Base-by-base conservation (phyloP, 2,888 invertebrate genomes). In the Calephelis perditalis region DNA sequence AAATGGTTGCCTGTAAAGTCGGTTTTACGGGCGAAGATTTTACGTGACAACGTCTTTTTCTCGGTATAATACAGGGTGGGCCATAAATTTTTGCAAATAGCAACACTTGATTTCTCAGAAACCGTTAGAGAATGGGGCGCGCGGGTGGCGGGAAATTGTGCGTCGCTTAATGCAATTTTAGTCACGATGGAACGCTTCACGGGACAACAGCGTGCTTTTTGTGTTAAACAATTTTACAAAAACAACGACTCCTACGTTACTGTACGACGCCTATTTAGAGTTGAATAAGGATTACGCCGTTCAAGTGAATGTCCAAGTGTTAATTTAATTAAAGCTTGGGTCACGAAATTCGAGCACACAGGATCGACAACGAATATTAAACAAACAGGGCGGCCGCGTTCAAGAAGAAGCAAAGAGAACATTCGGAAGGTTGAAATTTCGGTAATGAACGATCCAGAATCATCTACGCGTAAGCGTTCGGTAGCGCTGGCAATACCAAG, bases 211-310 rank as follows among this genome's bases (percentile, higher is more conserved):
- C 3, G 26, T 26, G 26, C 26, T 26, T 26, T 26, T 26, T 0
- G 4, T 2, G 26, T 26, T 26, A 26, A 26, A 26, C 26, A 26
- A 4, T 26, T 26, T 26, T 26, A 26, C 26, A 26, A 26, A 26
- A 26, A 26, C 59, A 54, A 54, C 54, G 54, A 54, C 26, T 54
- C 54, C 54, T 54, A 56, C 57, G n/a, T 57, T 45, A 65, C 63
- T 65, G 64, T 64, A 63, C 64, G 64, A 65, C 63, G 64, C 56
- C 60, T 65, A 43, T 66, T 66, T 62, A 62, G 64, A 63, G 52
- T 65, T 66, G 62, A 65, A 66, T 64, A 65, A 49, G 62, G 62
- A 65, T 63, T 62, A 62, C 62, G 56, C 40, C 47, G 58, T 62
- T 47, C 61, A 59, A 61, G 59, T 65, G 60, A 63, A 60, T 63